Evolutionary conservation across 2,888 invertebrate species (phyloP), one percentile per base, ranked within the genome.

Genomic region (Notodonta ziczac): DNA sequence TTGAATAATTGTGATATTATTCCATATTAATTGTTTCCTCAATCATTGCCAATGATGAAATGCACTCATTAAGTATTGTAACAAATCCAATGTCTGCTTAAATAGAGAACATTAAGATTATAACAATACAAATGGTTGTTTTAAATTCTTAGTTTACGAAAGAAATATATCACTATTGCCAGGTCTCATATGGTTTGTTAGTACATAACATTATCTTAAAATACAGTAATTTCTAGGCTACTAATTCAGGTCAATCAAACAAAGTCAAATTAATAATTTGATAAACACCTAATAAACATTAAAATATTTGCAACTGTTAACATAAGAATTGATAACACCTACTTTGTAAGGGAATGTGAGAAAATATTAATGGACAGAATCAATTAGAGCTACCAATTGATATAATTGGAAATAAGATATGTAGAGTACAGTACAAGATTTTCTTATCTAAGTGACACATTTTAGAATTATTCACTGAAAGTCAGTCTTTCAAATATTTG

Each of bases 301-400:
- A 53, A 53, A 32, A 53, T 53, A 53, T 53, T 53, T 53, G 35
- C 13, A 7, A 53, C 7, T 5, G 6, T 39, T 54, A 54, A 54
- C 54, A 39, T 16, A 50, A 16, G 0, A 10, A 14, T 24, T 56
- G 10, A 13, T 56, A 55, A 56, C 69, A 71, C 39, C 62, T 71
- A 77, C 70, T 46, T 64, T 57, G 65, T 74, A 80, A 68, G 71
- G 84, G 83, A 85, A 85, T 84, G 82, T 81, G 59, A 54, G 63
- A 74, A 73, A 48, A 57, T 69, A 60, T 44, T 56, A 55, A 56
- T 69, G 65, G 74, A 74, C 69, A 73, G 66, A 74, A 66, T 75
- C 59, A 57, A 14, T 56, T 59, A 58, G 48, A 52, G n/a, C 42
- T 44, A 56, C 16, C 14, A 56, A 16, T 56, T 62, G 46, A 69